Conservation (phyloP, 2,113 vertebrate species). For the Zosterops hypoxanthus region DNA sequence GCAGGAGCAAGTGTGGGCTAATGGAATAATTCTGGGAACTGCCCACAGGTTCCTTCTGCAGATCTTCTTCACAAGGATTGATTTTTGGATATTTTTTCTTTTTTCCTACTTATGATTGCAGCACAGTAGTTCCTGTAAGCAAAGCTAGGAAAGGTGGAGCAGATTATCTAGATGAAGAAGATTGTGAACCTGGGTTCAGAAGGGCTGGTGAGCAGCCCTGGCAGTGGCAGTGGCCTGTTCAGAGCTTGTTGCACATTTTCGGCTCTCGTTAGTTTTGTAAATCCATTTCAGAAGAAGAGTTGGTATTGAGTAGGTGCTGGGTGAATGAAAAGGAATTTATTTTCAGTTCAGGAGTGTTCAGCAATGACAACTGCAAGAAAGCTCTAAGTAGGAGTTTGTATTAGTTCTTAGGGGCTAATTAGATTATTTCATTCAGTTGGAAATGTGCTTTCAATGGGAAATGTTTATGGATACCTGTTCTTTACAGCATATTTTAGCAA, state of each 20-base stretch:
- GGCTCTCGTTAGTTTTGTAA: not conserved
- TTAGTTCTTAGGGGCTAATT: not conserved
- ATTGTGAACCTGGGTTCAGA: not conserved
- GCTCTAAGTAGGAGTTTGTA: not conserved
- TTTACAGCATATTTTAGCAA: not conserved
- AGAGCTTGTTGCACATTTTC: not conserved
- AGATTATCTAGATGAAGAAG: not conserved
- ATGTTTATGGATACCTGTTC: not conserved
- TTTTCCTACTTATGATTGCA: not conserved
- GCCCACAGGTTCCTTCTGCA: not conserved
- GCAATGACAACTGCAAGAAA: not conserved
- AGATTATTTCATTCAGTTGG: not conserved
- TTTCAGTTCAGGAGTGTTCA: not conserved
- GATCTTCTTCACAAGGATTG: not conserved
- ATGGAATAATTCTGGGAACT: slow-evolving; percentile 8
- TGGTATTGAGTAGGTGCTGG: not conserved
- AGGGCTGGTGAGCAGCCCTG: not conserved
- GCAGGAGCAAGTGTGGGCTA: slow-evolving; percentile 2
- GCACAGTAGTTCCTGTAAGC: not conserved
- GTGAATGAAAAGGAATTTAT: not conserved
- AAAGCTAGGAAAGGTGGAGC: not conserved
- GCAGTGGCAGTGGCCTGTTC: not conserved
- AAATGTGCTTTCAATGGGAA: not conserved
- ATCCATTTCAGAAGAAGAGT: not conserved
- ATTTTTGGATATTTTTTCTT: not conserved